phyloP scores from a whole-genome alignment of 2,113 vertebrate genomes.

The Spea bombifrons region DNA sequence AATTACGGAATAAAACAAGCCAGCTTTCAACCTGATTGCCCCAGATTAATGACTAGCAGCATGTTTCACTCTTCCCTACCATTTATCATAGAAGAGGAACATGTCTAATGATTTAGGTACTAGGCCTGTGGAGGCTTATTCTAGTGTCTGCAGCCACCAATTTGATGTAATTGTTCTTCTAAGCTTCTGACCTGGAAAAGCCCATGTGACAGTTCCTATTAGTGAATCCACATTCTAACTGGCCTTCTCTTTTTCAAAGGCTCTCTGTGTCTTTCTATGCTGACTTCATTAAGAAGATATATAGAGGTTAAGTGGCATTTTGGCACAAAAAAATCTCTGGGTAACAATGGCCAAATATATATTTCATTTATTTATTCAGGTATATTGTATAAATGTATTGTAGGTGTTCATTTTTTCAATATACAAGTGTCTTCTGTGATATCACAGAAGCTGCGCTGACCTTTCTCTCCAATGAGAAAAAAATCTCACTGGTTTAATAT shows the following conservation, averaged over 20 bases:
- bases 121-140: constrained; percentile 68
- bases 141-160: constrained; percentile 65
- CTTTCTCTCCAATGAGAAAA: too few species aligned
- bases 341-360: constrained; percentile 55
- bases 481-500: too few species aligned
- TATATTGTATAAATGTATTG: constrained; percentile 11
- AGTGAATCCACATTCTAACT: constrained; percentile 70
- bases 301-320: constrained; percentile 70
- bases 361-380: constrained; percentile 44
- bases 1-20: constrained; percentile 88
- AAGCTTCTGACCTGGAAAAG: constrained; percentile 80
- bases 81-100: constrained; percentile 91
- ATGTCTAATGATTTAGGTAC: constrained; percentile 88
- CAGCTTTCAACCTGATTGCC: constrained; percentile 83
- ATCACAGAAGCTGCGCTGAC: too few species aligned
- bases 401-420: not conserved
- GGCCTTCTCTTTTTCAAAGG: constrained; percentile 68
- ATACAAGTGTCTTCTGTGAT: not conserved
- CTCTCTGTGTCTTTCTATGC: constrained; percentile 62
- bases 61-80: constrained; percentile 77
- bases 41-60: constrained; percentile 90
- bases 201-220: constrained; percentile 82
- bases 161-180: constrained; percentile 87
- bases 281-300: constrained; percentile 74
- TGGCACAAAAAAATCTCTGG: constrained; percentile 51